Evolutionary conservation across 2,797 vertebrate species (phyloP).

Genomic region (Esox masquinongy): DNA sequence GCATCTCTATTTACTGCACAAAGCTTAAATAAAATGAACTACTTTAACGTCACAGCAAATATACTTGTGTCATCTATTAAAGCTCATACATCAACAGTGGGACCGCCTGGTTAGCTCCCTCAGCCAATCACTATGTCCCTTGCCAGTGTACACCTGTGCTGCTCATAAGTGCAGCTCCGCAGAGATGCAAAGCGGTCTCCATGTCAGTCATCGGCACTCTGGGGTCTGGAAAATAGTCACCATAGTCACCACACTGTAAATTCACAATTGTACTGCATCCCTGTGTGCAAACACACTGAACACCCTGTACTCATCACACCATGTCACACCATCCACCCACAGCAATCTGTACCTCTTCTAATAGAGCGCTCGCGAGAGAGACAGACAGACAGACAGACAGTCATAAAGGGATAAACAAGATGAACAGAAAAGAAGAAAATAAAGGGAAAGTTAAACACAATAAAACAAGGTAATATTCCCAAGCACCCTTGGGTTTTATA

Average conservation of each 20-base stretch:
- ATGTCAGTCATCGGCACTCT: conserved; percentile 18
- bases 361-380: conserved; percentile 19
- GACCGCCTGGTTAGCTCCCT: too few species aligned
- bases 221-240: not conserved
- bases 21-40: too few species aligned
- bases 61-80: too few species aligned
- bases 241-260: conserved; percentile 17
- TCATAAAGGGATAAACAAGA: not conserved
- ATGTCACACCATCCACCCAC: conserved; percentile 63
- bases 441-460: not conserved
- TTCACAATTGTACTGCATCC: not conserved
- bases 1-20: too few species aligned
- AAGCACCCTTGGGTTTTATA: too few species aligned
- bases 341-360: conserved; percentile 55
- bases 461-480: not conserved
- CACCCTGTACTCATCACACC: conserved; percentile 34
- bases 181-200: conserved; percentile 13
- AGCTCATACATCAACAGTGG: too few species aligned
- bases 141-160: not conserved
- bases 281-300: not conserved
- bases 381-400: not conserved
- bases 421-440: not conserved
- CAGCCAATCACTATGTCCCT: too few species aligned
- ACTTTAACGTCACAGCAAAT: too few species aligned
- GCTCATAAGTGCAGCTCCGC: not conserved